These are phyloP conservation scores for Bombus cullumanus DNA, from an alignment of 1,140 invertebrate genomes.

Conservation along the genomic window DNA sequence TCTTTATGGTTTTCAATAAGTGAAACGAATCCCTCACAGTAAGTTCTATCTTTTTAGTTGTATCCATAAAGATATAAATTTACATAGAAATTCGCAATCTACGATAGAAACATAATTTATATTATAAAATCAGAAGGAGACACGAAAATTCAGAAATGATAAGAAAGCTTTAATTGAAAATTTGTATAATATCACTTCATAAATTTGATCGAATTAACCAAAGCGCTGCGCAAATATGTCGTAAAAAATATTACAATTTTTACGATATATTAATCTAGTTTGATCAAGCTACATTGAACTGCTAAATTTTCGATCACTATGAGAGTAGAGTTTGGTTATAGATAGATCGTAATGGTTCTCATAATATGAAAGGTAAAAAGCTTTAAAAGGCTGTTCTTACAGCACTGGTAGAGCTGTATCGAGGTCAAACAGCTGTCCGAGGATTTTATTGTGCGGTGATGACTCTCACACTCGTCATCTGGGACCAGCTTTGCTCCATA, in stretches of 20 bases:
- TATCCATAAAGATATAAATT: too few species aligned
- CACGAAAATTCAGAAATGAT: neutral
- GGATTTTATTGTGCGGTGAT: slow-evolving; percentile 79
- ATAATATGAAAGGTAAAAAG: neutral
- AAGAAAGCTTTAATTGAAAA: neutral
- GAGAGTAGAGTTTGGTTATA: neutral
- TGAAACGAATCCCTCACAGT: too few species aligned
- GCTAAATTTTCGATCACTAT: neutral
- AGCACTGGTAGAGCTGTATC: slow-evolving; percentile 69
- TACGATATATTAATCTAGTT: neutral
- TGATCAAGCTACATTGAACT: neutral
- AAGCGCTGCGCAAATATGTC: neutral
- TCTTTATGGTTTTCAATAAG: too few species aligned
- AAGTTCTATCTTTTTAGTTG: too few species aligned
- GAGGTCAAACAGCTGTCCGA: slow-evolving; percentile 74
- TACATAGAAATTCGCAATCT: too few species aligned
- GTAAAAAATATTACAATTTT: neutral
- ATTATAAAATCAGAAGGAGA: neutral
- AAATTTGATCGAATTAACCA: neutral
- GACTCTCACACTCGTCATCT: slow-evolving; percentile 81
- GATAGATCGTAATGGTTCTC: neutral
- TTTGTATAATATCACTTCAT: neutral
- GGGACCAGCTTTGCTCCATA: slow-evolving; percentile 79
- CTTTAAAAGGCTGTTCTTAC: slow-evolving; percentile 1
- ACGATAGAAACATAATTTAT: neutral